Conservation (phyloP, 2,113 vertebrate species). For the Laticauda laticaudata region DNA sequence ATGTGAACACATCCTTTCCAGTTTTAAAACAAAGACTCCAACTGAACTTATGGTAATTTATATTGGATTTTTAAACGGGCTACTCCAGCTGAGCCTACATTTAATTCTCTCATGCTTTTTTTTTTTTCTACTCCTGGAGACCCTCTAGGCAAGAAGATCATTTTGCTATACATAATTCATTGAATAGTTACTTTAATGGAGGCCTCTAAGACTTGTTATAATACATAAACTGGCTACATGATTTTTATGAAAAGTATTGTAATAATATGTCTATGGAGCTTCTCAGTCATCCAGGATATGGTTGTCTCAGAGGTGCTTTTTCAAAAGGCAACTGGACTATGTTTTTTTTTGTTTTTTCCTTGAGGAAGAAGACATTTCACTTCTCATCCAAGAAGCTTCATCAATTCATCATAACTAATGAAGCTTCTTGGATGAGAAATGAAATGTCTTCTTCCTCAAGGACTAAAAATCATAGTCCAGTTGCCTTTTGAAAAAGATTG, state of each 20-base stretch:
- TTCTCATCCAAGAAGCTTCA: not conserved
- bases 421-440: too few relatives aligned
- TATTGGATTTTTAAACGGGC: conserved; percentile 10
- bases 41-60: conserved; percentile 12
- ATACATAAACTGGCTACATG: not conserved
- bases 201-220: conserved; percentile 1
- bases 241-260: not conserved
- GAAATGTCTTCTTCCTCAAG: too few relatives aligned
- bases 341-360: not conserved
- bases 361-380: not conserved
- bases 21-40: too few relatives aligned
- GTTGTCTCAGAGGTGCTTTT: not conserved
- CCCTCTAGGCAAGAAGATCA: conserved; percentile 7
- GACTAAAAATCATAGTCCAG: too few relatives aligned
- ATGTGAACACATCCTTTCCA: not conserved
- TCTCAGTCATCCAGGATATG: not conserved
- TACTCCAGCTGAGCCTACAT: conserved; percentile 8
- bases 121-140: not conserved
- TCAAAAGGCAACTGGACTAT: not conserved
- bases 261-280: not conserved
- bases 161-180: conserved; percentile 22
- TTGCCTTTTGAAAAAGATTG: too few relatives aligned
- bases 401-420: not conserved
- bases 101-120: not conserved
- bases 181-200: not conserved